Evolutionary conservation across 2,797 vertebrate genomes (phyloP), one percentile per base, ranked within the genome.

Genomic region (Sparidentex hasta): DNA sequence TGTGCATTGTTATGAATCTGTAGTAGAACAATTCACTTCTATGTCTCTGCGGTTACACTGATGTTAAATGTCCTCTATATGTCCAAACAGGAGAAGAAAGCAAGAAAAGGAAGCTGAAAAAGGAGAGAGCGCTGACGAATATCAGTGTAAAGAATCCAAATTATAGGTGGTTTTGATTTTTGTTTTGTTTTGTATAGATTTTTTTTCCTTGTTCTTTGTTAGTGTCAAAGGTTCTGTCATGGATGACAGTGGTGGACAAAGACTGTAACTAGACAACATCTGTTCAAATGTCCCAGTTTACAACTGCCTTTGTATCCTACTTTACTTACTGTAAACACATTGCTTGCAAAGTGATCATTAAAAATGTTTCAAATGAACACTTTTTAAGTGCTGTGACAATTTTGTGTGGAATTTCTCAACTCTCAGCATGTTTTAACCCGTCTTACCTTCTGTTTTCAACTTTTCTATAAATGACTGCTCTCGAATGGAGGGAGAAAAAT

Each of bases 131-230:
- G 0, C 18, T 0, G 14, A 18, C 43, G 56, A 74, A 41, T 2
- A 1, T 73, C 29, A 72, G 4, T 23, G 0, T 11, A 79, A 83
- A 75, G 84, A 91, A 85, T 65, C 89, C 9, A 90, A 55, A 70
- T 64, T 91, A 18, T 90, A 86, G 69, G 55, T 38, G 1, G 0
- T 14, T 58, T 0, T 47, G 41, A 18, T 38, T 54, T 58, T 38
- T 54, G 18, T 52, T 23, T 46, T 11, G 29, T 27, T 47, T 0
- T 48, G 2, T 33, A 52, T 27, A 27, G 2, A 27, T 33, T 3
- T 17, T 61, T 58, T 12, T 58, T 43, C 4, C 18, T 13, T n/a
- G 21, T 33, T 8, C 33, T 8, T 33, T 12, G 0, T 25, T 1
- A 2, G 8, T 55, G 7, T 59, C 7, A 50, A 47, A 44, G 13